These are phyloP conservation scores for Halictus quadricinctus DNA, from an alignment of 2,888 invertebrate species.

Conservation along the genomic window DNA sequence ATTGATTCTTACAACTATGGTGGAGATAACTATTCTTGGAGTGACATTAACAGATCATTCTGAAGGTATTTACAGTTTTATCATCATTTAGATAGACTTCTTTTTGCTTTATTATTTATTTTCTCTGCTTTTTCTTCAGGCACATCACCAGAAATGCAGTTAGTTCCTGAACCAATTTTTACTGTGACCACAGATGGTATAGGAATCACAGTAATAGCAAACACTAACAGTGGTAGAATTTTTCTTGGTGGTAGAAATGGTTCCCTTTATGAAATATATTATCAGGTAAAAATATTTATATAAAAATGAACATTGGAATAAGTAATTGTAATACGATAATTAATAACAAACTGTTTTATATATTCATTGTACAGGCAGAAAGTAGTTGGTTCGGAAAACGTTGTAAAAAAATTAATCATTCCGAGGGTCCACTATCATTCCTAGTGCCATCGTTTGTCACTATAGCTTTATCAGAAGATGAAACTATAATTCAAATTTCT, in stretches of 20 bases:
- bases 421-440: conserved; percentile 93
- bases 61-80: conserved; percentile 73
- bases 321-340: neutral
- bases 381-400: conserved; percentile 97
- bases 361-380: conserved; percentile 85
- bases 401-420: conserved; percentile 97
- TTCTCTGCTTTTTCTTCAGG: conserved; percentile 72
- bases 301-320: neutral
- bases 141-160: conserved; percentile 90
- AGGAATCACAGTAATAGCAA: conserved; percentile 91
- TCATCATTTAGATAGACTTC: neutral
- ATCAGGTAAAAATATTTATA: conserved; percentile 87
- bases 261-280: conserved; percentile 96
- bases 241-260: conserved; percentile 98
- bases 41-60: conserved; percentile 83
- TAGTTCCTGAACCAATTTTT: conserved; percentile 97
- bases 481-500: conserved; percentile 93
- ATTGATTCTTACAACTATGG: conserved; percentile 95
- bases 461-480: conserved; percentile 93
- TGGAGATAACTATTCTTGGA: conserved; percentile 95
- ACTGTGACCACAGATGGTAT: conserved; percentile 95
- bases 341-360: neutral
- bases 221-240: conserved; percentile 92
- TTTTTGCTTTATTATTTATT: conserved; percentile 10
- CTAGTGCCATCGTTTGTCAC: conserved; percentile 95